Conservation (phyloP, 2,113 vertebrate genomes). For the Lophochroa leadbeateri region DNA sequence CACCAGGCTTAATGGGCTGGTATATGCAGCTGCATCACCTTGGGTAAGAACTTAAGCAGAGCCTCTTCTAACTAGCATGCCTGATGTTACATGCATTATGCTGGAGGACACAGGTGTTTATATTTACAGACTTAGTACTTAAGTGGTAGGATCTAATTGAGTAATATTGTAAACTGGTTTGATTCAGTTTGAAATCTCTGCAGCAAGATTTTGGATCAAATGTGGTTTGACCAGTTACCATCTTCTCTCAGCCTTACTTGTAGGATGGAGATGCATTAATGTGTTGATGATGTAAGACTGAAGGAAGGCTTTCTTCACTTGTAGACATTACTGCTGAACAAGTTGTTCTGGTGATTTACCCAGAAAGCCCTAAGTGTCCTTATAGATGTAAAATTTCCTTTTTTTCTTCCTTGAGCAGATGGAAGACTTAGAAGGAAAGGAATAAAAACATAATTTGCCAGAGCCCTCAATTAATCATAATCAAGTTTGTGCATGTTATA, state of each 20-base stretch:
- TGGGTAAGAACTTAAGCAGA: conserved; percentile 41
- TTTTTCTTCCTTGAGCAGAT: conserved; percentile 38
- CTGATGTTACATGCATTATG: background rate
- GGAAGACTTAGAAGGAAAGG: conserved; percentile 49
- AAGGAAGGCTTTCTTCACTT: background rate
- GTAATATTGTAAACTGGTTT: background rate
- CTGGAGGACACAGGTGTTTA: background rate
- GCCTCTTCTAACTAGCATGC: background rate
- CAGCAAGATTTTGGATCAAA: background rate
- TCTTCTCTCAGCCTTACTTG: background rate
- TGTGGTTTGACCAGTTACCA: background rate
- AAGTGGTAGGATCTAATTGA: background rate
- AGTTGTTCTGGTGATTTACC: conserved; percentile 35
- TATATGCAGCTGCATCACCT: conserved; percentile 56
- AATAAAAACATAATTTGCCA: conserved; percentile 36
- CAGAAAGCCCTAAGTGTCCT: conserved; percentile 20
- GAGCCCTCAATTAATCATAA: conserved; percentile 65
- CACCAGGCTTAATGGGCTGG: conserved; percentile 32
- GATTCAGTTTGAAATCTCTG: background rate
- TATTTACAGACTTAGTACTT: background rate
- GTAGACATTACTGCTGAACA: background rate
- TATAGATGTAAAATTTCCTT: conserved; percentile 27
- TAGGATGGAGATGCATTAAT: background rate
- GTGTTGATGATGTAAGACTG: background rate
- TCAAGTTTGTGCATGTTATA: conserved; percentile 62